phyloP scores from a whole-genome alignment of 2,797 vertebrate species.

The Tachyglossus aculeatus region DNA sequence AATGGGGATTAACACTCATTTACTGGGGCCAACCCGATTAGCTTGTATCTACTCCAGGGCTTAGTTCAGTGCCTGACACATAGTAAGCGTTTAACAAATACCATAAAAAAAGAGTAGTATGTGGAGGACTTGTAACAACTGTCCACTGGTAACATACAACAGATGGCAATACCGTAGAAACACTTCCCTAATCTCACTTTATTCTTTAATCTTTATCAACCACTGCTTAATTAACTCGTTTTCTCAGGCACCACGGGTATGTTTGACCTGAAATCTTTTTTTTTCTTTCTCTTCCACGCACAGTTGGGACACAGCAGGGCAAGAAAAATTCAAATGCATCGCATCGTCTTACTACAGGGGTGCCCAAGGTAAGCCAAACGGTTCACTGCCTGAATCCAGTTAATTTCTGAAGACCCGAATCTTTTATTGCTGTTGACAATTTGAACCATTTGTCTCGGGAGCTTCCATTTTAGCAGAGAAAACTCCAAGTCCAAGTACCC shows the following conservation, averaged over 20 bases:
- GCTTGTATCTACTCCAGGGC: too few relatives aligned
- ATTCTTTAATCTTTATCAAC: slow-evolving; percentile 25
- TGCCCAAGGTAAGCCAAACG: slow-evolving; percentile 81
- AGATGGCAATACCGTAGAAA: too few relatives aligned
- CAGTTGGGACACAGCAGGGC: slow-evolving; percentile 95
- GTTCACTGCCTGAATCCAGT: background rate
- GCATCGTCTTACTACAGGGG: slow-evolving; percentile 91
- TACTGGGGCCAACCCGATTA: too few relatives aligned
- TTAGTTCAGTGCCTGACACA: too few relatives aligned
- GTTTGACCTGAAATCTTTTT: slow-evolving; percentile 39
- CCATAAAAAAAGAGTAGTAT: too few relatives aligned
- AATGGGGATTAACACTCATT: too few relatives aligned
- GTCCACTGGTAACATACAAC: slow-evolving; percentile 57
- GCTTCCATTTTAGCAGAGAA: too few relatives aligned
- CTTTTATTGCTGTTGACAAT: too few relatives aligned
- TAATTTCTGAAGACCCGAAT: too few relatives aligned
- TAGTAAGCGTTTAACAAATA: too few relatives aligned
- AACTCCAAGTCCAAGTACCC: too few relatives aligned
- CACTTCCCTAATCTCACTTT: slow-evolving; percentile 40
- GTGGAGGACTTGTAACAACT: slow-evolving; percentile 11
- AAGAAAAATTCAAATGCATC: slow-evolving; percentile 96
- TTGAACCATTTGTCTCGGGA: too few relatives aligned
- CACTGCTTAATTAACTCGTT: slow-evolving; percentile 32
- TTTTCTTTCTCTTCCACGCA: slow-evolving; percentile 14
- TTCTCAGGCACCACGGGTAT: slow-evolving; percentile 25